Evolutionary conservation across 1,140 invertebrate genomes (phyloP).

Genomic region (Drosophila lacteicornis): DNA sequence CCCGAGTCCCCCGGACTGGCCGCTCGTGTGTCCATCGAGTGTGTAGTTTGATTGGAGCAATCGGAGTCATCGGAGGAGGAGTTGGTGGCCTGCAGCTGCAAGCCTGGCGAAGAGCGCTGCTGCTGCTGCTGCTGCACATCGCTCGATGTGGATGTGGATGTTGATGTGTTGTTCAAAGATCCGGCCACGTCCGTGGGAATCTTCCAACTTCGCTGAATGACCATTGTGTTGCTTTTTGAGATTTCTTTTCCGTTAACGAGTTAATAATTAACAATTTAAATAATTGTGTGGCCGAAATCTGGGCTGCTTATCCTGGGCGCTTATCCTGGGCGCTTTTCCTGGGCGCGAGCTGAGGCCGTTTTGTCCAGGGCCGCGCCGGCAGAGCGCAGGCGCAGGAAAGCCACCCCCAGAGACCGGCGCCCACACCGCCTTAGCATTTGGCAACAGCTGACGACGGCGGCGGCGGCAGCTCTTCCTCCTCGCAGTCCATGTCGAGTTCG

Average conservation of each 20-base stretch:
- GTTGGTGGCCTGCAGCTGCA: conserved; percentile 56
- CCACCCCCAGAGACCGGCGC: conserved; percentile 47
- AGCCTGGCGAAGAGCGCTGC: conserved; percentile 64
- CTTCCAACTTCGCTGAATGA: conserved; percentile 83
- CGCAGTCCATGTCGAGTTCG: conserved; percentile 73
- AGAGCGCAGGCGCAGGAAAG: conserved; percentile 59
- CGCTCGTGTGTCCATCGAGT: conserved; percentile 77
- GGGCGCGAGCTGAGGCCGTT: conserved; percentile 49
- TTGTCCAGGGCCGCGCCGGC: conserved; percentile 49
- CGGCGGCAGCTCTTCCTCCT: neutral
- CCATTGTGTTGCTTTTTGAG: conserved; percentile 50
- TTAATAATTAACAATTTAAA: conserved; percentile 12
- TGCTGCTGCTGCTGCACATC: conserved; percentile 65
- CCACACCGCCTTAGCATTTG: conserved; percentile 38
- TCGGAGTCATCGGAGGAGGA: conserved; percentile 83
- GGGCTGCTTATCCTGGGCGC: conserved; percentile 34
- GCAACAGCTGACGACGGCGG: conserved; percentile 35
- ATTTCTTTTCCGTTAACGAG: conserved; percentile 1
- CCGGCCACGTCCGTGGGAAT: conserved; percentile 69
- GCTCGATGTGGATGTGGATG: conserved; percentile 30
- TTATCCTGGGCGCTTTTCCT: conserved; percentile 54
- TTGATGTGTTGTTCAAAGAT: conserved; percentile 37
- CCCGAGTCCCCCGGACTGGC: conserved; percentile 58
- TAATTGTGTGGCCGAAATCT: conserved; percentile 20
- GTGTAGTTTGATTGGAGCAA: conserved; percentile 81